Evolutionary conservation across 1,140 invertebrate species (phyloP).

Genomic region (Agrilus planipennis): DNA sequence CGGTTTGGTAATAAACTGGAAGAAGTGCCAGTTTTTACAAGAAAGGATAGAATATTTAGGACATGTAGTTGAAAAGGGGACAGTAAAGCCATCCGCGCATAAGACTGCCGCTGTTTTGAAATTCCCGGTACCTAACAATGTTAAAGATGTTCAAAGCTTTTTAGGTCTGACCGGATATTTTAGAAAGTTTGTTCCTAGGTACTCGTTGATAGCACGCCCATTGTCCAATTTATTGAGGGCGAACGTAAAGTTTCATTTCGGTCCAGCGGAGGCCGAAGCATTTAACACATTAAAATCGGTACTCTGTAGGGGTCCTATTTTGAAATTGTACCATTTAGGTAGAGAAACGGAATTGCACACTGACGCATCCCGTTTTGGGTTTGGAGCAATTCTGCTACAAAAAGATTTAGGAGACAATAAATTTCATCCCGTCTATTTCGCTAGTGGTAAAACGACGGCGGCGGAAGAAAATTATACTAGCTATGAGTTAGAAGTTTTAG

Average conservation of each 20-base stretch:
- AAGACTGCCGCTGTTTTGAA: too few relatives aligned
- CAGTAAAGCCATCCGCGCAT: too few relatives aligned
- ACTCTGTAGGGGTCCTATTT: conserved; percentile 15
- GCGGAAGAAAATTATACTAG: conserved; percentile 24
- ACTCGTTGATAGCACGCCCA: conserved; percentile 9
- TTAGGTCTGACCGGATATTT: conserved; percentile 11
- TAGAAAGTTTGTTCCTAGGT: conserved; percentile 12
- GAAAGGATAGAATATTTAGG: too few relatives aligned
- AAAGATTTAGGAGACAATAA: conserved; percentile 14
- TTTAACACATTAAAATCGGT: conserved; percentile 5
- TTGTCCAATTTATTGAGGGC: conserved; percentile 20
- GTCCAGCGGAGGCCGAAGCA: conserved; percentile 2
- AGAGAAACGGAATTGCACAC: conserved; percentile 24
- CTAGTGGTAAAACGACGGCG: conserved; percentile 19
- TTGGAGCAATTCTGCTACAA: conserved; percentile 26
- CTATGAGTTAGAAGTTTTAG: conserved; percentile 27
- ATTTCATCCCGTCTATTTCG: conserved; percentile 14
- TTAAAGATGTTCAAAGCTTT: conserved; percentile 3
- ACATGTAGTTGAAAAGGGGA: too few relatives aligned
- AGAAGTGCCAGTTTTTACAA: too few relatives aligned
- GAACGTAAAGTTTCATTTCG: conserved; percentile 17
- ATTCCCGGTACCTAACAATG: background rate
- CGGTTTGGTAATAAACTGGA: too few relatives aligned
- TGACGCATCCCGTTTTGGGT: conserved; percentile 17
- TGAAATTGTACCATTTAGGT: conserved; percentile 26